These are phyloP conservation scores for Nasonovia ribisnigri DNA, from an alignment of 2,888 invertebrate species.

Conservation along the genomic window DNA sequence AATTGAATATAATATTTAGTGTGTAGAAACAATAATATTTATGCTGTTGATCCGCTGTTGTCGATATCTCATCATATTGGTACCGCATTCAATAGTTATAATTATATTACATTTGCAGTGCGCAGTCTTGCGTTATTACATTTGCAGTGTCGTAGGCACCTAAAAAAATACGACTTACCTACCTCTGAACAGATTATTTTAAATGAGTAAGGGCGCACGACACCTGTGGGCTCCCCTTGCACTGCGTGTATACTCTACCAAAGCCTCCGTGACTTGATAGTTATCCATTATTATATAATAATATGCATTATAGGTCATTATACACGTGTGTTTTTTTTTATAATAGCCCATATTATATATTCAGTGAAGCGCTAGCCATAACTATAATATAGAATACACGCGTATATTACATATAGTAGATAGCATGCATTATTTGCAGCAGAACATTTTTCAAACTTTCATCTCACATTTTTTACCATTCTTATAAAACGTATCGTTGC, in stretches of 20 bases:
- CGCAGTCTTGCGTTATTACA: background rate
- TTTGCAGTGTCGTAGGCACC: background rate
- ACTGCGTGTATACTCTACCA: background rate
- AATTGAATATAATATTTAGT: background rate
- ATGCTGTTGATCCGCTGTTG: background rate
- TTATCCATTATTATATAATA: too few relatives aligned
- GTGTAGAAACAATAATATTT: background rate
- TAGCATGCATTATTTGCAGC: background rate
- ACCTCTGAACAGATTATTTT: background rate
- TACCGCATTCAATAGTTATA: background rate
- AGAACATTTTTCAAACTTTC: background rate
- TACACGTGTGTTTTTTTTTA: too few relatives aligned
- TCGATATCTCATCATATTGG: background rate
- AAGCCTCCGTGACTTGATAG: background rate
- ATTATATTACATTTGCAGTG: too few relatives aligned
- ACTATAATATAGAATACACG: too few relatives aligned
- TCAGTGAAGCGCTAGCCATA: too few relatives aligned
- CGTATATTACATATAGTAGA: too few relatives aligned
- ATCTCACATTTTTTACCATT: background rate
- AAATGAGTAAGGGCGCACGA: background rate
- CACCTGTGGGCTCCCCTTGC: background rate
- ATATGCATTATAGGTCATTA: too few relatives aligned
- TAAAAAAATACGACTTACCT: background rate
- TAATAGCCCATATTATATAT: too few relatives aligned
- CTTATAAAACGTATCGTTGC: background rate